A percentile compares a stretch with the other conserved stretches of the same genome.
phyloP scores from a whole-genome alignment of 2,888 invertebrate genomes.

The Rugalucina vietnamica region DNA sequence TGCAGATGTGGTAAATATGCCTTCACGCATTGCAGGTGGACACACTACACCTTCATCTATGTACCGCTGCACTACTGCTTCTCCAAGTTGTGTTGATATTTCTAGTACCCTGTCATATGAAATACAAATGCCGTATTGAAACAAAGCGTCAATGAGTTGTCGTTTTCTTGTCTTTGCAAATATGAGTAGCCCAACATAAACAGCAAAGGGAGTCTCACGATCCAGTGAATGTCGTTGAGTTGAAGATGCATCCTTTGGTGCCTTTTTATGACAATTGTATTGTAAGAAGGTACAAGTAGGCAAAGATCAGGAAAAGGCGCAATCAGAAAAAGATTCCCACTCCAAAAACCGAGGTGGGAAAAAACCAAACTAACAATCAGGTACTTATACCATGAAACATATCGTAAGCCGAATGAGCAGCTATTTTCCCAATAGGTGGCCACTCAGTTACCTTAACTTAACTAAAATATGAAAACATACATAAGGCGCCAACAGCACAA shows the following conservation, averaged over 20 bases:
- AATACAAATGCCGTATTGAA: constrained; percentile 56
- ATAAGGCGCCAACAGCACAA: too few relatives aligned
- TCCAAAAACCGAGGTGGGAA: too few relatives aligned
- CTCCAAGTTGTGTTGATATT: constrained; percentile 57
- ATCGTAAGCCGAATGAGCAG: too few relatives aligned
- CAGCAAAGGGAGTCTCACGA: constrained; percentile 33
- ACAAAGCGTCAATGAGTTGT: constrained; percentile 35
- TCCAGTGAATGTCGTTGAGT: constrained; percentile 22
- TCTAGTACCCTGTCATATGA: constrained; percentile 65
- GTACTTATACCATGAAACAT: too few relatives aligned
- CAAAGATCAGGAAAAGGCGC: too few relatives aligned
- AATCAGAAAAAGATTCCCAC: too few relatives aligned
- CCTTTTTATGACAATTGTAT: background rate
- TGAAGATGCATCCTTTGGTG: background rate
- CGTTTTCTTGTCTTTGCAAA: constrained; percentile 62
- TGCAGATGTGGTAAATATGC: constrained; percentile 62
- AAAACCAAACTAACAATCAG: too few relatives aligned
- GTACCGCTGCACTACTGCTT: constrained; percentile 41
- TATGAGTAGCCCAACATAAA: constrained; percentile 55
- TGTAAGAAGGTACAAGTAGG: too few relatives aligned
- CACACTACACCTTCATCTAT: constrained; percentile 44
- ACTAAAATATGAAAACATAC: too few relatives aligned
- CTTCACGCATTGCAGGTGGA: constrained; percentile 42
- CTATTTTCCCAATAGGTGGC: too few relatives aligned
- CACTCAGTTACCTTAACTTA: too few relatives aligned